Evolutionary conservation across 2,113 vertebrate species (phyloP).

Genomic region (Pycnonotus jocosus): DNA sequence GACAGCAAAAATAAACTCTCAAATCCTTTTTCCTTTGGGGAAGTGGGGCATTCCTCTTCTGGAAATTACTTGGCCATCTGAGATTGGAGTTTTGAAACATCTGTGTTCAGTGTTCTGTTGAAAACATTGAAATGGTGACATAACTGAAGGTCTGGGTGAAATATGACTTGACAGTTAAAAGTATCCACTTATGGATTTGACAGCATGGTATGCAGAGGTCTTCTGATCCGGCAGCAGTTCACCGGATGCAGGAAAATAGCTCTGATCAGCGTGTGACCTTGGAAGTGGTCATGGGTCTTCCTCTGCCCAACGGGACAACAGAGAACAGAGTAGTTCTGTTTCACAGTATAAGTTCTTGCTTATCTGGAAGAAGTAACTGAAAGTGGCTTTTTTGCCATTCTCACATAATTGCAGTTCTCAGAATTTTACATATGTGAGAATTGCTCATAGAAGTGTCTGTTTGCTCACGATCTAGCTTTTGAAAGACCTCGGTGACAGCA

Average conservation of each 20-base stretch:
- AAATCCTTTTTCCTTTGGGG: not conserved
- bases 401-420: not conserved
- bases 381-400: not conserved
- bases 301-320: not conserved
- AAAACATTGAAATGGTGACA: not conserved
- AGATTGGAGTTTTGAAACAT: not conserved
- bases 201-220: conserved; percentile 28
- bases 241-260: conserved; percentile 26
- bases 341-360: not conserved
- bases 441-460: not conserved
- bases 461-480: not conserved
- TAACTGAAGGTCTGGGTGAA: not conserved
- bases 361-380: conserved; percentile 5
- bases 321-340: conserved; percentile 50
- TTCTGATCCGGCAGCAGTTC: not conserved
- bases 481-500: not conserved
- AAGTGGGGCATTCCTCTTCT: not conserved
- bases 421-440: not conserved
- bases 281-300: not conserved
- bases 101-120: not conserved
- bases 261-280: conserved; percentile 27
- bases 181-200: not conserved
- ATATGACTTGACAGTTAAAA: not conserved
- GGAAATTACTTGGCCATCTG: not conserved
- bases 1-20: not conserved